Conservation (phyloP, 2,113 vertebrate genomes). For the Oostethus manadensis region DNA sequence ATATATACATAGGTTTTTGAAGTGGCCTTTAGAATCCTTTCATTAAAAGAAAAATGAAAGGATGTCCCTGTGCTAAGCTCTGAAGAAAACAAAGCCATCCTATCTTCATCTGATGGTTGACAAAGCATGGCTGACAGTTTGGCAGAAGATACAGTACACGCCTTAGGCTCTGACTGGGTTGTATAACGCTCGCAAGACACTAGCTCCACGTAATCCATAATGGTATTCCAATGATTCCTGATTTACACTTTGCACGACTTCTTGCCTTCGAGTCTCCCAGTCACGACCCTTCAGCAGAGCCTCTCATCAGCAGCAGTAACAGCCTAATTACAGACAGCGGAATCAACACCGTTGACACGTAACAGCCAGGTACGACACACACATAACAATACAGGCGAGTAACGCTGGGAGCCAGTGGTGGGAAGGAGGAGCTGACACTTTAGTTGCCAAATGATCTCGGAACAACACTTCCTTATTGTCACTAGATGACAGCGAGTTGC, state of each 20-base stretch:
- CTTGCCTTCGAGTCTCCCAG: neutral
- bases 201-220: neutral
- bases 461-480: no score
- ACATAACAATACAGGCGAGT: neutral
- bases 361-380: slow-evolving; percentile 17
- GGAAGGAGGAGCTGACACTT: neutral
- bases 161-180: neutral
- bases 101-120: no score
- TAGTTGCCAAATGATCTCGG: neutral
- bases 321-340: slow-evolving; percentile 28
- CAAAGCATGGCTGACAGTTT: neutral
- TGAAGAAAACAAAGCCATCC: no score
- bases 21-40: no score
- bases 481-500: no score
- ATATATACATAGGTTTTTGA: no score
- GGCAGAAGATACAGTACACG: neutral
- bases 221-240: neutral
- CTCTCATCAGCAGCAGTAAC: neutral
- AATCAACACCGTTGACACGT: neutral
- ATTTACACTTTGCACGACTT: neutral
- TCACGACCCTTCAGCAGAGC: neutral
- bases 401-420: neutral
- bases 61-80: no score
- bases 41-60: no score
- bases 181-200: neutral